Evolutionary conservation across 2,797 vertebrate genomes (phyloP), one percentile per base, ranked within the genome.

Genomic region (Crax fasciolata): DNA sequence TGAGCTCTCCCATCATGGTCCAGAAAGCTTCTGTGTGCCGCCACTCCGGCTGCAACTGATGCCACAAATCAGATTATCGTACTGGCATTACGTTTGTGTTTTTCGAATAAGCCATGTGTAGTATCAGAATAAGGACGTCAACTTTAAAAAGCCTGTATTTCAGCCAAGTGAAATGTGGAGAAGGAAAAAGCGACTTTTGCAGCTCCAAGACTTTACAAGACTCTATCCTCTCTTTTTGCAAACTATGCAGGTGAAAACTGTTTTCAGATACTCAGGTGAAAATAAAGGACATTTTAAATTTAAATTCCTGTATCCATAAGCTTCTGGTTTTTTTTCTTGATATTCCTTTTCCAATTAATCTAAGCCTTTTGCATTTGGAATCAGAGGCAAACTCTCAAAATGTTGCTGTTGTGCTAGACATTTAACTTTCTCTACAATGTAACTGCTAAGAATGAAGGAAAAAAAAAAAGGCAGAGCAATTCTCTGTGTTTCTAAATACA

Each of bases 41-140:
- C 41, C 0, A 0, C 2, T 6, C 63, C 20, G 67, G 46, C 54
- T 35, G 52, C 28, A 48, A 52, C 59, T 66, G 43, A 58, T 3
- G 4, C 35, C 59, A 43, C 35, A 38, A 24, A 66, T 39, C 59
- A 0, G 0, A 27, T 41, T 4, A 32, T 35, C 0, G 0, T n/a
- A 30, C 23, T 0, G 2, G 9, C 17, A 24, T 52, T 89, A 48
- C 30, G 15, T 13, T 71, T 15, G 21, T 17, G 28, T 63, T 61
- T 91, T 43, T 9, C 70, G 78, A 14, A 25, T 9, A 71, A 85
- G 24, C n/a, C 41, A 52, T 10, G 54, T 20, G 48, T 80, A 85
- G 16, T 15, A 87, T 80, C 4, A 80, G 65, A 79, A 76, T 51
- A 75, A 72, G 25, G 80, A 68, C 0, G 8, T 32, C 5, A 39